A percentile compares a stretch with the other conserved stretches of the same genome.
phyloP scores from a whole-genome alignment of 2,797 vertebrate species.

The Chromobotia macracanthus region DNA sequence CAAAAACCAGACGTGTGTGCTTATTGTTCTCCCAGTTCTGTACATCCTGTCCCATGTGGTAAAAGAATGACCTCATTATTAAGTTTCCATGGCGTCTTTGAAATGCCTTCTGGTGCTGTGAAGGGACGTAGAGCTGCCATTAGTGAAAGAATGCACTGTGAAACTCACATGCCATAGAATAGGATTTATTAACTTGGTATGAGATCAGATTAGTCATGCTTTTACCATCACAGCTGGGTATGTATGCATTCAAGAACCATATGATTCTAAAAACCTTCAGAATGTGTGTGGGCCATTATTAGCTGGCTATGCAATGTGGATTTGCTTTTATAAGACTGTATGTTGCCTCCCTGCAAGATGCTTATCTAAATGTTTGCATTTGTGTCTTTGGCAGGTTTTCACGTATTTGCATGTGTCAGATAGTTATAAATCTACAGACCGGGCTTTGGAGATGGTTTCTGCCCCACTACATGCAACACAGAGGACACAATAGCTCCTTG shows the following conservation, averaged over 20 bases:
- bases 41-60: constrained; percentile 42
- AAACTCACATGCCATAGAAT: constrained; percentile 15
- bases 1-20: constrained; percentile 38
- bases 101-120: constrained; percentile 48
- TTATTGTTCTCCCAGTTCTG: constrained; percentile 31
- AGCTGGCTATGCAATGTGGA: no score
- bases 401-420: constrained; percentile 67
- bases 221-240: constrained; percentile 52
- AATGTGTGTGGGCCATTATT: constrained; percentile 20
- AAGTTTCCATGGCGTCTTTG: constrained; percentile 58
- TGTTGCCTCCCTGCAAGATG: not conserved
- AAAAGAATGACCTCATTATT: constrained; percentile 52
- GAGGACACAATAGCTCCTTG: no score
- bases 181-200: constrained; percentile 60
- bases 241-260: constrained; percentile 25
- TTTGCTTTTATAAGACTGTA: constrained; percentile 10
- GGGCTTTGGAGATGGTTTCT: constrained; percentile 2
- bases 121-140: constrained; percentile 13
- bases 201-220: constrained; percentile 54
- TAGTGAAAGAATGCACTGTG: constrained; percentile 41
- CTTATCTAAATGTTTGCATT: constrained; percentile 11
- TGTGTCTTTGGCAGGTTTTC: constrained; percentile 64
- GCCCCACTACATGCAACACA: not conserved
- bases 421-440: constrained; percentile 33
- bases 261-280: not conserved